Evolutionary conservation across 1,140 invertebrate genomes (phyloP).

Genomic region (Proctacanthus coquilletti): DNA sequence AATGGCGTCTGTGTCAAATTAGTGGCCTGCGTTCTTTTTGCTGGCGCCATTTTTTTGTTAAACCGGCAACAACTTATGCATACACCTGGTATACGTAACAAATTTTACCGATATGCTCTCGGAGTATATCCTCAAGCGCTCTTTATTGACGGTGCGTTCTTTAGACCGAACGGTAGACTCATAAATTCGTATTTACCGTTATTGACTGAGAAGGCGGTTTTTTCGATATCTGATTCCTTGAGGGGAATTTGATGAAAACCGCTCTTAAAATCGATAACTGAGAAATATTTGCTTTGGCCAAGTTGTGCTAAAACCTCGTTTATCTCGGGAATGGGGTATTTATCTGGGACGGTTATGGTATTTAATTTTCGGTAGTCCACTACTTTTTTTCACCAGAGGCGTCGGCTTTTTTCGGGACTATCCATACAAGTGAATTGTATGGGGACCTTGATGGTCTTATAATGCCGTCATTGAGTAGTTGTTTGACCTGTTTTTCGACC

Average conservation of each 20-base stretch:
- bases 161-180: not conserved
- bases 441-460: slow-evolving; percentile 11
- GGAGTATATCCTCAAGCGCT: not conserved
- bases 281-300: slow-evolving; percentile 22
- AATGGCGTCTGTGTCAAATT: no score
- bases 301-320: slow-evolving; percentile 29
- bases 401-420: slow-evolving; percentile 1
- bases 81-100: slow-evolving; percentile 1
- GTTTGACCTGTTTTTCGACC: slow-evolving; percentile 13
- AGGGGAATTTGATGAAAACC: slow-evolving; percentile 2
- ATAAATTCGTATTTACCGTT: slow-evolving; percentile 1
- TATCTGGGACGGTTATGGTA: slow-evolving; percentile 17
- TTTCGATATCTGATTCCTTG: not conserved
- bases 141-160: not conserved
- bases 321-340: slow-evolving; percentile 34
- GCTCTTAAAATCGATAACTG: slow-evolving; percentile 25
- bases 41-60: no score
- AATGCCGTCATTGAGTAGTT: slow-evolving; percentile 14
- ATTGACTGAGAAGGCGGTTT: not conserved
- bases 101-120: not conserved
- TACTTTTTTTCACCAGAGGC: slow-evolving; percentile 6
- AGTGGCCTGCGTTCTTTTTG: no score
- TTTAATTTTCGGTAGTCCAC: slow-evolving; percentile 17
- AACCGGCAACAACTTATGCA: no score
- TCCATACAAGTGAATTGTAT: slow-evolving; percentile 3